Evolutionary conservation across 2,797 vertebrate species (phyloP).

Genomic region (Molossus molossus): DNA sequence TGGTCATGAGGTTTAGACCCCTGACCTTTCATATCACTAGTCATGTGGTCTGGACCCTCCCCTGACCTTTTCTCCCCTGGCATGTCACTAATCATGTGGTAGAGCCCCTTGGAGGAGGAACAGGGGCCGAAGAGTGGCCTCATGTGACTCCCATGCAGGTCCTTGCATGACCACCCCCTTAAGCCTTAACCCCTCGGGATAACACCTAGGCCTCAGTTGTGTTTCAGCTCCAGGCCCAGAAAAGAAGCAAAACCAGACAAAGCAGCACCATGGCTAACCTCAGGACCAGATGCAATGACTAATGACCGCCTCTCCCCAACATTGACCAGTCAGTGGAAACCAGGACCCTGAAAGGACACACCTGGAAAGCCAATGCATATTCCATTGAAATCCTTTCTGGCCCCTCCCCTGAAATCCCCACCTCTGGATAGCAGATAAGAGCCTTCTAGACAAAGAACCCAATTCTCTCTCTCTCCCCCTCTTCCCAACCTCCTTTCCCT

Average conservation of each 20-base stretch:
- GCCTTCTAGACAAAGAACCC: neutral
- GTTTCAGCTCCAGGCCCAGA: neutral
- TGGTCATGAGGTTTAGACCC: neutral
- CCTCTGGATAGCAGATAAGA: neutral
- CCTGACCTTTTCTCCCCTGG: neutral
- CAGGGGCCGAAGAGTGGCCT: neutral
- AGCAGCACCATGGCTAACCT: neutral
- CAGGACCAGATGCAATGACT: neutral
- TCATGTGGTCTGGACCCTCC: neutral
- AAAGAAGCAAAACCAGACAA: neutral
- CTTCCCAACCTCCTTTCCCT: neutral
- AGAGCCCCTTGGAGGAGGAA: neutral
- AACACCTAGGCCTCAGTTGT: neutral
- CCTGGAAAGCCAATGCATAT: neutral
- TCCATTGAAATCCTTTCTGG: neutral
- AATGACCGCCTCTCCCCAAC: neutral
- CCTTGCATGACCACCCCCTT: neutral
- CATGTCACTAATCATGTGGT: neutral
- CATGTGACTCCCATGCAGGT: neutral
- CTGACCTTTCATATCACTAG: neutral
- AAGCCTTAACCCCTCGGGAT: neutral
- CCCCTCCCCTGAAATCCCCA: neutral
- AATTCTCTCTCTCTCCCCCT: neutral
- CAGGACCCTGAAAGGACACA: neutral
- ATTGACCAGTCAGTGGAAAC: neutral